Conservation (phyloP, 2,797 vertebrate genomes). For the Lerista edwardsae region DNA sequence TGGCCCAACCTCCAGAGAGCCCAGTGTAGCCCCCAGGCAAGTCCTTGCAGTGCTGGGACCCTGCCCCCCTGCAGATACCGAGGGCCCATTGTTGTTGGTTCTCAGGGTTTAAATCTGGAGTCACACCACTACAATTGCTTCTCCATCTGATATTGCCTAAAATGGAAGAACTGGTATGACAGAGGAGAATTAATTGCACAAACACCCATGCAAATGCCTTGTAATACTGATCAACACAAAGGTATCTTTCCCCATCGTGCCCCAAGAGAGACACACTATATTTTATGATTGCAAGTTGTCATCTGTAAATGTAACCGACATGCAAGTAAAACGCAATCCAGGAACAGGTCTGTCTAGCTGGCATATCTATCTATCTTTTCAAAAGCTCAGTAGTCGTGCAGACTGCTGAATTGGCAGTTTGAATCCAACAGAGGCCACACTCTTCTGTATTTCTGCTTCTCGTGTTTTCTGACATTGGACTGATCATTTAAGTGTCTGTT, state of each 20-base stretch:
- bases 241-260: neutral
- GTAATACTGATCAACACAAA: neutral
- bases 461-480: neutral
- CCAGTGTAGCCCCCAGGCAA: too few species aligned
- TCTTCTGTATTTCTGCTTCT: constrained; percentile 8
- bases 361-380: neutral
- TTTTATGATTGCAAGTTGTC: neutral
- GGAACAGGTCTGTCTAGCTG: neutral
- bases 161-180: neutral
- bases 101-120: too few species aligned
- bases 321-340: neutral
- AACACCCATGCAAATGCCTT: constrained; percentile 1
- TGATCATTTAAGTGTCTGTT: constrained; percentile 3
- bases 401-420: constrained; percentile 20
- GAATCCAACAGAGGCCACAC: constrained; percentile 12
- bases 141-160: too few species aligned
- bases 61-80: too few species aligned
- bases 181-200: neutral
- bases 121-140: neutral
- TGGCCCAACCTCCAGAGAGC: too few species aligned
- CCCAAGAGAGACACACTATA: neutral
- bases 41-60: too few species aligned
- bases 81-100: too few species aligned
- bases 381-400: neutral
- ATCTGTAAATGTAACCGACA: neutral